Evolutionary conservation across 2,113 vertebrate genomes (phyloP).

Genomic region (Nansenia antarctica): DNA sequence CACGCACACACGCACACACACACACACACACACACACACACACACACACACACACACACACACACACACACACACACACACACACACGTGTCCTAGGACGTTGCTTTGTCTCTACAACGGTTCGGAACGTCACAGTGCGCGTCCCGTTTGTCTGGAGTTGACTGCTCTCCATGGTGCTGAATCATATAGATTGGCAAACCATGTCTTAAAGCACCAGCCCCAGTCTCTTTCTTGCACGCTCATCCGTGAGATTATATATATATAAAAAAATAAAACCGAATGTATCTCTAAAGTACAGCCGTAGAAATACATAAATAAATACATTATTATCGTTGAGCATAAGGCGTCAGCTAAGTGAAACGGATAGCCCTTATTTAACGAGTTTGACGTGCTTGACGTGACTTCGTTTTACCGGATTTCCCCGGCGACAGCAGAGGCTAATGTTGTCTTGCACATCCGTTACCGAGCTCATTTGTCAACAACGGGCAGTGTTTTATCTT

Average conservation of each 20-base stretch:
- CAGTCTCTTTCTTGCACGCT: too few species aligned
- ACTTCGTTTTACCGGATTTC: slow-evolving; percentile 22
- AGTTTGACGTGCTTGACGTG: slow-evolving; percentile 18
- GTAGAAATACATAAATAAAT: neutral
- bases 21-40: too few species aligned
- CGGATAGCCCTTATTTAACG: slow-evolving; percentile 34
- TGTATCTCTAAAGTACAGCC: neutral
- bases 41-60: too few species aligned
- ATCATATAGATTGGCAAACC: neutral
- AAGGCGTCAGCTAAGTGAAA: slow-evolving; percentile 30
- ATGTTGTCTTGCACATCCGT: slow-evolving; percentile 17
- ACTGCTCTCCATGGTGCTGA: neutral
- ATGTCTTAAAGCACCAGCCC: too few species aligned
- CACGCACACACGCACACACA: too few species aligned
- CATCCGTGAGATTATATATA: too few species aligned
- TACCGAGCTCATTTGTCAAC: slow-evolving; percentile 45
- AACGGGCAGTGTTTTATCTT: slow-evolving; percentile 1
- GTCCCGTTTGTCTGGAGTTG: neutral
- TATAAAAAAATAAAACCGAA: neutral
- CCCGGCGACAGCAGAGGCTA: slow-evolving; percentile 26
- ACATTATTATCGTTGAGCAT: neutral
- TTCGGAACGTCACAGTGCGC: too few species aligned
- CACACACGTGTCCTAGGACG: too few species aligned
- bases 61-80: too few species aligned
- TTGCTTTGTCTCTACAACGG: too few species aligned